These are phyloP conservation scores for Sitobion miscanthi DNA, from an alignment of 1,140 invertebrate species.

Conservation along the genomic window DNA sequence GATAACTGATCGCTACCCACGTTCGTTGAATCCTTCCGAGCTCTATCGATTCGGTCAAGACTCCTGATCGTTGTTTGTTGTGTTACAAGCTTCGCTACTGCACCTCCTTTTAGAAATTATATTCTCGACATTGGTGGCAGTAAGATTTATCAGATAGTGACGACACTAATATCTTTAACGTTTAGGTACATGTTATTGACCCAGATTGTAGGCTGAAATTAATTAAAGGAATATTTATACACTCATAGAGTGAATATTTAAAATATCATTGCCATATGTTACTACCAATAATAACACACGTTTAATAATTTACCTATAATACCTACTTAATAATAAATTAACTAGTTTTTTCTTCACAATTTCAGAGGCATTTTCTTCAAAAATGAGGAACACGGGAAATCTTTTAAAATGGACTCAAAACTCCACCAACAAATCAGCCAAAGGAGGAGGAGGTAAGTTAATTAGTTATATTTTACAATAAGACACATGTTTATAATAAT, in stretches of 20 bases:
- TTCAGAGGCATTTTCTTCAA: background rate
- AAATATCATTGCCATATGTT: background rate
- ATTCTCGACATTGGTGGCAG: background rate
- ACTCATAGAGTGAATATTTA: background rate
- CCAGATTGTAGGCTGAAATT: background rate
- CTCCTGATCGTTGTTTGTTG: background rate
- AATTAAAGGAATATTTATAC: background rate
- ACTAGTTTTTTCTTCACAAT: background rate
- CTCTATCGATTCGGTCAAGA: background rate
- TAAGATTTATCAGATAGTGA: background rate
- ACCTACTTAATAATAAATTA: background rate
- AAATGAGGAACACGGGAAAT: slow-evolving; percentile 55
- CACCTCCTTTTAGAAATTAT: background rate
- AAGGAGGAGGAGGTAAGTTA: slow-evolving; percentile 54
- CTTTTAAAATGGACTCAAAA: slow-evolving; percentile 59
- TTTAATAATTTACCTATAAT: background rate
- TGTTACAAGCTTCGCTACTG: background rate
- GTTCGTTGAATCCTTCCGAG: background rate
- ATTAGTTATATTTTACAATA: background rate
- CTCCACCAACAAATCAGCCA: slow-evolving; percentile 58
- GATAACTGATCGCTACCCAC: background rate
- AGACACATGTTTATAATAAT: slow-evolving; percentile 19
- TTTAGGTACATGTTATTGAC: background rate
- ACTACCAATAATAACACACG: background rate
- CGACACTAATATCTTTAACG: background rate